Evolutionary conservation across 1,140 invertebrate genomes (phyloP), one percentile per base, ranked within the genome.

Genomic region (Chrysomallon squamiferum): DNA sequence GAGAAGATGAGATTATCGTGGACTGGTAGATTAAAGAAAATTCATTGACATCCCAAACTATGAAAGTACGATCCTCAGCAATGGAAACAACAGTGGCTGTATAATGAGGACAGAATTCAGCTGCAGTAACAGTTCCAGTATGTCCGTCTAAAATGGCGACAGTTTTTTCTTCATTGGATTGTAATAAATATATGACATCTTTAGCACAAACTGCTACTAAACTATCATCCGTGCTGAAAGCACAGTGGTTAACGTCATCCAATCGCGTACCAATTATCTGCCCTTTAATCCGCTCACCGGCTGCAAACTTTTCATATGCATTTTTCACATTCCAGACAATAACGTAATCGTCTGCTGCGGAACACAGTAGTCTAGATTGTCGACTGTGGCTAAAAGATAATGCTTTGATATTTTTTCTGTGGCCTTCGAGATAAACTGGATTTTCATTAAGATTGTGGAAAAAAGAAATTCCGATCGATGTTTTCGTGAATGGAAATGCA

Each of bases 11-110:
- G 15, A 84, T 64, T 20, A 84, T 79, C 2, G 72, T 65, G 13
- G 81, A 81, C 62, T 81, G 78, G 67, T 84, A 82, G 0, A 84
- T 47, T 15, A 83, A 59, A 0, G 61, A 64, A 1, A 69, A 43
- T 35, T 75, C 69, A 25, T 61, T 52, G 2, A 81, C 61, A 62
- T 83, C 71, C 83, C 83, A 85, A 4, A 85, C 74, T 68, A 78
- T 83, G 64, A 82, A 84, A 54, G 80, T 81, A 11, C 80, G 62
- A 54, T 85, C 83, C 54, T 84, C 82, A 25, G 80, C 80, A 41
- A 78, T 71, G 11, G 81, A 73, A 50, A 85, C 79, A n/a, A 85
- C 59, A 11, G 79, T 83, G 13, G 75, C 71, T 9, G 74, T 62
- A 52, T 81, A 82, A 61, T 81, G 80, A 3, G 81, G 82, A 69